Evolutionary conservation across 2,888 invertebrate genomes (phyloP).

Genomic region (Dichetophora obliterata): DNA sequence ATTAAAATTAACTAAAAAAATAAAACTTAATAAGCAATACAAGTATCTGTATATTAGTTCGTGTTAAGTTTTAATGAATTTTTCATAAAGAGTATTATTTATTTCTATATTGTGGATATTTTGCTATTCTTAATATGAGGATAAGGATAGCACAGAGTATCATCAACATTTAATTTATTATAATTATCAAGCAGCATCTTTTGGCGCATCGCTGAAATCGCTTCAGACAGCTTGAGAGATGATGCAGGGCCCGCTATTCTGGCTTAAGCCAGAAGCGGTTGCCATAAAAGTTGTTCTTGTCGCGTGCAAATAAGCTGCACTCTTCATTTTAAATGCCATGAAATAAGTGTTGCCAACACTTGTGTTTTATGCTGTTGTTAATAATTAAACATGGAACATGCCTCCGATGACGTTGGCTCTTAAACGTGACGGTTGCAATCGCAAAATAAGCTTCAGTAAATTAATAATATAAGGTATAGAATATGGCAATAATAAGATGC

Average conservation of each 20-base stretch:
- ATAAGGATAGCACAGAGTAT: background rate
- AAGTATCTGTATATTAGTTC: background rate
- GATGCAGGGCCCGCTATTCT: too few species aligned
- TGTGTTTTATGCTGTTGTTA: conserved; percentile 24
- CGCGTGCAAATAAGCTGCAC: background rate
- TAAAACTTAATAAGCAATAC: background rate
- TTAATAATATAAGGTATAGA: too few species aligned
- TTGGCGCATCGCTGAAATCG: too few species aligned
- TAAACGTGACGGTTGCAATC: background rate
- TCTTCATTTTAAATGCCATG: conserved; percentile 8
- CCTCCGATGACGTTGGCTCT: background rate
- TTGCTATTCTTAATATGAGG: background rate
- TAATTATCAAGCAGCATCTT: too few species aligned
- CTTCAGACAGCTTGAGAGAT: too few species aligned
- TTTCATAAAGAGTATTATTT: background rate
- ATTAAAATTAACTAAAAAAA: conserved; percentile 13
- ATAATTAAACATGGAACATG: background rate
- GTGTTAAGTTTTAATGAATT: background rate
- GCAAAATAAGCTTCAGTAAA: too few species aligned
- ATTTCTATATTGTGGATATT: too few species aligned
- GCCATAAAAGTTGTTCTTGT: background rate
- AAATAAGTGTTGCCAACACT: conserved; percentile 30
- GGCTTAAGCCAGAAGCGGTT: too few species aligned
- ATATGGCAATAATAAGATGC: too few species aligned
- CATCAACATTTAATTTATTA: background rate